These are phyloP conservation scores for Thera britannica DNA, from an alignment of 2,888 invertebrate species.

Conservation along the genomic window DNA sequence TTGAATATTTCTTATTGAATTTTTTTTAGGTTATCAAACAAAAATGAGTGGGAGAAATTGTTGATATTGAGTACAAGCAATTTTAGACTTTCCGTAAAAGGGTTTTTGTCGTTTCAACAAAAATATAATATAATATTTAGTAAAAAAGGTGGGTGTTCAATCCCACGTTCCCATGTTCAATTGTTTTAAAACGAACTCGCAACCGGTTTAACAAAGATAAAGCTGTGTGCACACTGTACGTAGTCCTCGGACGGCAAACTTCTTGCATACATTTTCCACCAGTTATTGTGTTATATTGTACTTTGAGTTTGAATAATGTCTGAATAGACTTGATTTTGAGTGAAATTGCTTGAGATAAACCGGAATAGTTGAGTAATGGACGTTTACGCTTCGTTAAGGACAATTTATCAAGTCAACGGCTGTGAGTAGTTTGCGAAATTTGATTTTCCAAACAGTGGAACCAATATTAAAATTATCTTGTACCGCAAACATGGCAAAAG, in stretches of 20 bases:
- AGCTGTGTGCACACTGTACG: not conserved
- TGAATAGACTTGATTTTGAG: slow-evolving; percentile 39
- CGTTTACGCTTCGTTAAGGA: slow-evolving; percentile 26
- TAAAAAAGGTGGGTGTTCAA: too few species aligned
- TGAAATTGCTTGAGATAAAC: slow-evolving; percentile 27
- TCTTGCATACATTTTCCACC: slow-evolving; percentile 50
- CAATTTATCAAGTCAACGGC: slow-evolving; percentile 12
- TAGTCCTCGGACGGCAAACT: slow-evolving; percentile 43
- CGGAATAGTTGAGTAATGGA: slow-evolving; percentile 21
- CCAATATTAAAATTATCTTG: not conserved
- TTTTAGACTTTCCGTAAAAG: too few species aligned
- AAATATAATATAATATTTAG: too few species aligned
- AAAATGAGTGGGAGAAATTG: too few species aligned
- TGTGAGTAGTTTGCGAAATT: not conserved
- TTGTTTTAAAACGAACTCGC: too few species aligned
- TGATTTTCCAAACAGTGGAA: not conserved
- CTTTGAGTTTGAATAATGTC: slow-evolving; percentile 28
- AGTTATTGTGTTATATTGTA: slow-evolving; percentile 30
- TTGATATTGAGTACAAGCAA: too few species aligned
- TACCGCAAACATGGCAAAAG: not conserved
- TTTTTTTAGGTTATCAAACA: too few species aligned
- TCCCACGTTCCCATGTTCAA: too few species aligned
- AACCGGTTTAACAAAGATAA: not conserved
- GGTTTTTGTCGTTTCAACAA: too few species aligned
- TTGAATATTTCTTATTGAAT: too few species aligned